Base-by-base conservation (phyloP, 2,888 invertebrate species). In the Erebia aethiops region DNA sequence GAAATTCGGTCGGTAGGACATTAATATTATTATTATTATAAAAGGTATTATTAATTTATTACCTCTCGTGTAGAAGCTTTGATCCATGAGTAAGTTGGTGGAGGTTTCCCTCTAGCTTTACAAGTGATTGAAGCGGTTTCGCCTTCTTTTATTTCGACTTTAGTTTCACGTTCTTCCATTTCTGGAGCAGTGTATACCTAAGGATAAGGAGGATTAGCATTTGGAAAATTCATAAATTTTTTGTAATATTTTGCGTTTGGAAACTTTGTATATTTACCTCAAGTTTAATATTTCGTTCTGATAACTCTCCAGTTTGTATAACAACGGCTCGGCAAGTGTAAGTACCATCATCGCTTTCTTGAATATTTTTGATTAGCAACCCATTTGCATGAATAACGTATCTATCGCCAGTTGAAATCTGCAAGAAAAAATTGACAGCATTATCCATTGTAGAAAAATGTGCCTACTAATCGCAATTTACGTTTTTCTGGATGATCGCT, bases 301-400 rank as follows among this genome's bases (percentile, higher is more conserved):
- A 94, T 7, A 97, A 94, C 83, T 97, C 96, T 56, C 98, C 98
- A 54, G 97, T 97, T 75, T 95, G 94, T 18, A 96, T 94, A 0
- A 98, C 98, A 56, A 97, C 95, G n/a, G 98, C 98, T 61, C 97
- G 95, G 83, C 98, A 98, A 5, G 96, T 97, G 84, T 98, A 98
- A 11, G 96, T 94, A 0, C 98, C 98, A 82, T 98, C 98, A 80
- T 98, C 98, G 16, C 96, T 95, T 84, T 97, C 97, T 77, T 95
- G 94, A 0, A 98, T 96, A 78, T 96, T 95, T 78, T 95, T 96
- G 73, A 98, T 97, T 71, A 96, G 88, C 13, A 98, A 89, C 0
- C 97, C 97, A 77, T 97, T 96, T 0, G 95, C 92, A 77, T 96
- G 95, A 69, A 96, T 95, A 14, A 97, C 95, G 81, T 96, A 97